Evolutionary conservation across 30 jellyfish, hydroid and myxozoan species (phyloP), one percentile per base, ranked within the genome.

Genomic region (Pseudorhiza aurosa): DNA sequence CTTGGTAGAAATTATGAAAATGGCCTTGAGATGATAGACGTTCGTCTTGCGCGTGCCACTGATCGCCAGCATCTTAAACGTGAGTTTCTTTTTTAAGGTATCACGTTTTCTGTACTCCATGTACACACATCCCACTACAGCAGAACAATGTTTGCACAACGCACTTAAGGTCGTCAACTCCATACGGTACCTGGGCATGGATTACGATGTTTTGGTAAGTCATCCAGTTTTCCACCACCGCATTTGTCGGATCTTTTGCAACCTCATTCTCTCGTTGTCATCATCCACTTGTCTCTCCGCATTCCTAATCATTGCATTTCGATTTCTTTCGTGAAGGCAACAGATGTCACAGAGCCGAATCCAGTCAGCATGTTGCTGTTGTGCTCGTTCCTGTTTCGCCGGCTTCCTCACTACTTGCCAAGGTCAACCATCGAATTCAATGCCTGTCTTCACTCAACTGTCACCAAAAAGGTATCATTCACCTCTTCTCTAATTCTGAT

Each of bases 101-200:
- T 72, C 87, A 12, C 43, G 77, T 37, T 91, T 87, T 36, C 75
- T 84, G 1, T 32, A 78, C 32, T 85, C 95, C 0, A 63, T 93
- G 96, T 93, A 93, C 80, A 81, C 97, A 8, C 94, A 87, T 26
- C 99, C 99, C 27, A 56, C 22, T 32, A 77, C 97, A 42, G 96
- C 99, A 18, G 99, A 93, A 26, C 99, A 93, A 29, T 85, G 96
- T 57, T 82, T 85, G 30, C 99, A 93, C 53, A 93, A 93, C 42
- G 88, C 91, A 10, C 73, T 93, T 31, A 93, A 93, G 59, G 95
- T 93, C 32, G 94, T 82, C 5, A 88, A 75, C 19, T 88, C 95
- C 27, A 15, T 93, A 24, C 83, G 96, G 40, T 63, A 46, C 42
- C 89, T 93, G 29, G 99, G 97, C 2, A 42, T 93, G 75, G 99